Evolutionary conservation across 1,140 invertebrate species (phyloP), one percentile per base, ranked within the genome.

Genomic region (Diabrotica undecimpunctata): DNA sequence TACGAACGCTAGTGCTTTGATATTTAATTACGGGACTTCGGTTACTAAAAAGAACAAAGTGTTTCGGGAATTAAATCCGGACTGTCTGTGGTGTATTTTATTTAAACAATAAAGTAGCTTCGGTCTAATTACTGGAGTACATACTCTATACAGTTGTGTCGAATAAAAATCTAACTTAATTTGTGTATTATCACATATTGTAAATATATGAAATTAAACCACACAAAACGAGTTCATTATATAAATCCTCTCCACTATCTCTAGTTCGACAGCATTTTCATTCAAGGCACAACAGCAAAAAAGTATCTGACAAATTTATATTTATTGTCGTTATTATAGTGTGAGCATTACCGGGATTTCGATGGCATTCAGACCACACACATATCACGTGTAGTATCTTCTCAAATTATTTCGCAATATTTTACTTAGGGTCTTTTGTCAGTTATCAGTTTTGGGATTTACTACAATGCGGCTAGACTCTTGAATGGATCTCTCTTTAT

Each of bases 361-460:
- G 41, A 46, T 46, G 41, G 41, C n/a, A 46, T 46, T 46, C 41
- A 46, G 41, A 46, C 41, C 41, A 46, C 41, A 46, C 41, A n/a
- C 41, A 46, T 46, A 46, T 46, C 41, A 46, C n/a, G 41, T 46
- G 41, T 46, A 46, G 41, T n/a, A 46, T 46, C 41, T 46, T 46
- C 41, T 46, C 41, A 46, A 46, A 46, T 46, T 46, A 46, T 46
- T 46, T 46, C 41, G 41, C 41, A 46, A 46, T 46, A 46, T 46
- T 46, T 46, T 46, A 46, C n/a, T 46, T n/a, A n/a, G n/a, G 41
- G n/a, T 46, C 41, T 46, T 10, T 46, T 46, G 41, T 46, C 41
- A 46, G 41, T 46, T 46, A 46, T 46, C 41, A 46, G 41, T 46
- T 46, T 46, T 46, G n/a, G 41, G n/a, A 46, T 10, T n/a, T 8